Base-by-base conservation (phyloP, 1,140 invertebrate genomes). In the Vanessa atalanta region DNA sequence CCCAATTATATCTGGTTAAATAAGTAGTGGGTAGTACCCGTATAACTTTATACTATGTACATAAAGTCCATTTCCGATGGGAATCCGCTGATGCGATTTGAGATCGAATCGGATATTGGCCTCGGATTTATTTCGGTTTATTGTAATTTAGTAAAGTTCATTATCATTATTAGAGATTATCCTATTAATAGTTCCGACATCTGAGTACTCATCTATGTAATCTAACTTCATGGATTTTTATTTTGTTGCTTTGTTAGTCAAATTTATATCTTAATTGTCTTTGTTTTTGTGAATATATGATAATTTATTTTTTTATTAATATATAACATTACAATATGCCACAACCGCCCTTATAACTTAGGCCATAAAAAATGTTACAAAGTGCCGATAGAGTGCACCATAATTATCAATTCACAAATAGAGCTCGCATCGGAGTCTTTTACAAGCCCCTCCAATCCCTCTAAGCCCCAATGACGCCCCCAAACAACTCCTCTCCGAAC, bases 331-430 rank as follows among this genome's bases (percentile, higher is more conserved):
- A 55, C 72, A 79, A 79, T 77, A 77, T 73, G 69, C 75, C 55
- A 31, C 11, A 57, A 57, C 16, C 5, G 75, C 71, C 65, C 74
- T 75, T 68, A 70, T 16, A 55, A 23, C 13, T 50, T 50, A 14
- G 12, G 48, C 4, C 15, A 20, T 55, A 11, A 20, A 11, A 55
- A 55, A 20, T 4, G 9, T 55, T 55, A 23, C 57, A 73, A 78
- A 74, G 77, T 75, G 73, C 65, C 82, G 78, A 87, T 86, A 82
- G 79, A 87, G 83, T 89, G 83, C 86, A 86, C 80, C 73, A 78
- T 83, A 90, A 91, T 91, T 90, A 90, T 87, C 87, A 87, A 90
- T 90, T 90, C 87, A 85, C 80, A 84, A 87, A 87, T 87, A 84
- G 87, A 75, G 80, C 77, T 84, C 81, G 71, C 81, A 79, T 81